Percentiles rank a stretch among this genome's conserved stretches.
phyloP scores from a whole-genome alignment of 2,888 invertebrate species.

The Pegoplata infirma region DNA sequence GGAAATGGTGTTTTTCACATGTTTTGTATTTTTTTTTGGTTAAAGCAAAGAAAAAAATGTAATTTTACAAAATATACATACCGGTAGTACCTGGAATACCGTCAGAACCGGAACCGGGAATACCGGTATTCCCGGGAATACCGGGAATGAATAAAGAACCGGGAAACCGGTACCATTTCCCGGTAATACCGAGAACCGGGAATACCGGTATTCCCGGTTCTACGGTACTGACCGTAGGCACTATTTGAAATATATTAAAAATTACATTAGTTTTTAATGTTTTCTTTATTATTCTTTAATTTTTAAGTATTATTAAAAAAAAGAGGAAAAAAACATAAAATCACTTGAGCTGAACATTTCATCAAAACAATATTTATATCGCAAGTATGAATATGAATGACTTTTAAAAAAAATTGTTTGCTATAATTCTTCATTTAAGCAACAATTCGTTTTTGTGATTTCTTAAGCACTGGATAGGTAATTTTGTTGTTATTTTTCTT shows the following conservation, averaged over 20 bases:
- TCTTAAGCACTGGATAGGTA: conserved; percentile 1
- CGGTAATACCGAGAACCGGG: too few species aligned
- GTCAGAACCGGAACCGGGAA: too few species aligned
- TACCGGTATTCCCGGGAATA: too few species aligned
- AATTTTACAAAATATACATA: too few species aligned
- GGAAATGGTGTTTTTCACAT: too few species aligned
- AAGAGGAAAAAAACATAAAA: conserved; percentile 38
- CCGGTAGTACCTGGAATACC: too few species aligned
- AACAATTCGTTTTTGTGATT: not conserved
- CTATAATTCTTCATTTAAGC: conserved; percentile 12
- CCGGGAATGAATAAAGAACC: too few species aligned
- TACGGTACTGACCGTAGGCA: too few species aligned
- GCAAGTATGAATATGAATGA: conserved; percentile 16
- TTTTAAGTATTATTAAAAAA: not conserved
- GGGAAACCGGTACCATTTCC: too few species aligned
- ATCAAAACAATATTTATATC: not conserved
- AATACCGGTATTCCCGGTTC: too few species aligned
- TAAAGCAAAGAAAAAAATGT: too few species aligned
- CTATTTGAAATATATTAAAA: conserved; percentile 20
- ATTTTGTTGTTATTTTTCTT: not conserved
- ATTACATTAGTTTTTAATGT: not conserved
- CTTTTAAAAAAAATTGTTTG: conserved; percentile 18
- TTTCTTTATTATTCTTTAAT: not conserved
- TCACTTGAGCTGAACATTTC: conserved; percentile 47
- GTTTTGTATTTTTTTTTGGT: too few species aligned